Conservation (phyloP, 2,888 invertebrate genomes). For the Macrosiphum euphorbiae region DNA sequence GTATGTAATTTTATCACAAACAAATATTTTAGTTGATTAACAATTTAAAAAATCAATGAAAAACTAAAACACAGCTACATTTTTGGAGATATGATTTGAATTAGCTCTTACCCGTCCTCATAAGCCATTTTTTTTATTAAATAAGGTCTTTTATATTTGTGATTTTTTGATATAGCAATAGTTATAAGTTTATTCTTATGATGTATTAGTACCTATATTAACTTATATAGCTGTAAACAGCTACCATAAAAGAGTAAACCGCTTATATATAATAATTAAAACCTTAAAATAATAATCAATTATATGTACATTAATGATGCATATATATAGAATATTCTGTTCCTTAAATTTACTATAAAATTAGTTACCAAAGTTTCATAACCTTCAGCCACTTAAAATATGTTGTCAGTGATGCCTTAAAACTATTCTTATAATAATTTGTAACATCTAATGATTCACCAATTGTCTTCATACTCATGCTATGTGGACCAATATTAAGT, state of each 20-base stretch:
- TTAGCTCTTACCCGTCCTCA: neutral
- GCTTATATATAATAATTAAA: neutral
- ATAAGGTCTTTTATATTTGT: no score
- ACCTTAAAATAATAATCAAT: neutral
- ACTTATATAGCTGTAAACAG: neutral
- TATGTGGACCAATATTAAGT: neutral
- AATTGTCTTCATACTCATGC: neutral
- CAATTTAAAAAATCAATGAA: neutral
- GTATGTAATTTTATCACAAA: neutral
- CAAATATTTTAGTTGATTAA: neutral
- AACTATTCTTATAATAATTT: neutral
- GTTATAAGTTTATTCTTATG: neutral
- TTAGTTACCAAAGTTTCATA: neutral
- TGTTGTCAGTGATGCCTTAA: neutral
- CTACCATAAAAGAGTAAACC: neutral
- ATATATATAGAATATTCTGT: neutral
- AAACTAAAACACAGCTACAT: neutral
- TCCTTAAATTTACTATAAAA: neutral
- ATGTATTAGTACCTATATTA: neutral
- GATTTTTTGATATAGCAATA: neutral
- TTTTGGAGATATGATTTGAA: neutral
- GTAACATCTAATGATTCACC: neutral
- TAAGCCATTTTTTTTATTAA: neutral
- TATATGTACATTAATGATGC: neutral
- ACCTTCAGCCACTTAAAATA: neutral